Evolutionary conservation across 2,797 vertebrate genomes (phyloP).

Genomic region (Melanotaenia parkinsoni): DNA sequence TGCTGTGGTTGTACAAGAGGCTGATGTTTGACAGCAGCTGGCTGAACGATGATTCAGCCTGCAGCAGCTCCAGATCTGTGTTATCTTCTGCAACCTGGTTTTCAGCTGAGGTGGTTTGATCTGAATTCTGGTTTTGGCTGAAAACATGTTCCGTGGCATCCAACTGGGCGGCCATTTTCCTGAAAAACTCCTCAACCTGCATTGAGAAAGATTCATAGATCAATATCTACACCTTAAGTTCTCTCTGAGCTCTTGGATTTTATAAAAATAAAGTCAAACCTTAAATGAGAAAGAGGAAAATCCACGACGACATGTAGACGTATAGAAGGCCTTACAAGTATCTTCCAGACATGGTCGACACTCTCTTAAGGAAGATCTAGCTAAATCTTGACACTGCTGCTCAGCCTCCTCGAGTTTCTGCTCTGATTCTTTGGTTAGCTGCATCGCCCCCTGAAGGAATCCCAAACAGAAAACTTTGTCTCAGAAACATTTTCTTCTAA

Average conservation of each 20-base stretch:
- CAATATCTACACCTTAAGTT: background rate
- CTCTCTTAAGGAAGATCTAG: slow-evolving; percentile 79
- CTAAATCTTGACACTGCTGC: slow-evolving; percentile 78
- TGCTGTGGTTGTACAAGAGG: slow-evolving; percentile 80
- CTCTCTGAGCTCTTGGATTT: background rate
- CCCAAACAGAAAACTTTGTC: slow-evolving; percentile 23
- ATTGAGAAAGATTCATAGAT: slow-evolving; percentile 1
- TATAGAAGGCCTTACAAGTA: slow-evolving; percentile 82
- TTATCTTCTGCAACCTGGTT: slow-evolving; percentile 30
- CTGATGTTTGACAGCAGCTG: slow-evolving; percentile 72
- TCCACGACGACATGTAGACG: slow-evolving; percentile 76
- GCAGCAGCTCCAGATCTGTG: slow-evolving; percentile 69
- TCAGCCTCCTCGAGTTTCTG: slow-evolving; percentile 84
- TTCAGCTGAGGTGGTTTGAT: background rate
- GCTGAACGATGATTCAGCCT: slow-evolving; percentile 80
- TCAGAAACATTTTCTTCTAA: slow-evolving; percentile 32
- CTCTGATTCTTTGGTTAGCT: slow-evolving; percentile 85
- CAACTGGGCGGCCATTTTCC: slow-evolving; percentile 79
- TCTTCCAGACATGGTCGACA: slow-evolving; percentile 86
- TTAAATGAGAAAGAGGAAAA: slow-evolving; percentile 79
- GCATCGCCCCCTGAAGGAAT: slow-evolving; percentile 80
- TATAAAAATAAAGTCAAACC: slow-evolving; percentile 63
- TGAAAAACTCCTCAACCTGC: slow-evolving; percentile 85
- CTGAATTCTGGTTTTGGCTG: slow-evolving; percentile 31
- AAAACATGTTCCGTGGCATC: slow-evolving; percentile 61